phyloP scores from a whole-genome alignment of 2,113 vertebrate species.

The Charadrius vociferus region DNA sequence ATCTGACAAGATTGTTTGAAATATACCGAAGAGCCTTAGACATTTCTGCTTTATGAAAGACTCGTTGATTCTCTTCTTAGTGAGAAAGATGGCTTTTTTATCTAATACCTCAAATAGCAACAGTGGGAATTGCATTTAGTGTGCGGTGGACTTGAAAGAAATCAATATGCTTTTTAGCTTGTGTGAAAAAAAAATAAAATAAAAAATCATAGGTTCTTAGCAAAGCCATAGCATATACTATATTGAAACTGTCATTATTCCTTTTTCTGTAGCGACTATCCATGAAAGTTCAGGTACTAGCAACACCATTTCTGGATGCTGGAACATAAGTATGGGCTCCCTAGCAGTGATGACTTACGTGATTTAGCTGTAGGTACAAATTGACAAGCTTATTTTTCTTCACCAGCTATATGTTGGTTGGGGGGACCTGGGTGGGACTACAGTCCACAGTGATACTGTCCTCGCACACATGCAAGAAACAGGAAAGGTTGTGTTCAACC shows the following conservation, averaged over 20 bases:
- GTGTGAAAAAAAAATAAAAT: not conserved
- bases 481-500: not conserved
- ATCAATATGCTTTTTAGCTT: conserved; percentile 6
- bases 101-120: not conserved
- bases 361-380: not conserved
- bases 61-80: not conserved
- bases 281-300: not conserved
- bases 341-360: not conserved
- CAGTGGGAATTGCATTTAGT: not conserved
- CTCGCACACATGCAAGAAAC: not conserved
- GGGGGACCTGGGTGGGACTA: not conserved
- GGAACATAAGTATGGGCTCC: not conserved
- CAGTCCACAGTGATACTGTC: not conserved
- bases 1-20: not conserved
- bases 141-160: not conserved
- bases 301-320: not conserved
- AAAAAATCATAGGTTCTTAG: not conserved
- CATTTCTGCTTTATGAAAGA: not conserved
- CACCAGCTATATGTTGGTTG: not conserved
- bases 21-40: not conserved
- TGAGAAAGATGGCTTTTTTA: not conserved
- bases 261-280: not conserved
- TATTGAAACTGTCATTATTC: not conserved
- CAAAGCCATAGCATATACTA: not conserved
- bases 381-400: not conserved